Conservation (phyloP, 2,888 invertebrate species). For the Synanthedon myopaeformis region DNA sequence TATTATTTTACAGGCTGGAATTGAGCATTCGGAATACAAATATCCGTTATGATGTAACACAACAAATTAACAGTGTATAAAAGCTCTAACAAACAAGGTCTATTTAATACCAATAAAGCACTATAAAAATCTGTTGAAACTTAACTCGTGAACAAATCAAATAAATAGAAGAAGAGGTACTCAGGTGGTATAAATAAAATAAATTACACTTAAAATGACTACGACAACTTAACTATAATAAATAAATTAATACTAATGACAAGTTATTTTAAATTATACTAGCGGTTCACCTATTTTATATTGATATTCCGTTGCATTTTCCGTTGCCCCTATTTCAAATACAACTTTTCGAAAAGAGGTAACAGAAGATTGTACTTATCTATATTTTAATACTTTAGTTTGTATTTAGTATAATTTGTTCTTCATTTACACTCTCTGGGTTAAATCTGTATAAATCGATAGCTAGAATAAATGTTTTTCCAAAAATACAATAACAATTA, state of each 20-base stretch:
- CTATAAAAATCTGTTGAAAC: slow-evolving; percentile 12
- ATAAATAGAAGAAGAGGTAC: slow-evolving; percentile 54
- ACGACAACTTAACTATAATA: slow-evolving; percentile 57
- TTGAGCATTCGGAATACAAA: background rate
- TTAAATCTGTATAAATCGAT: too few species aligned
- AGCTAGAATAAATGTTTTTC: too few species aligned
- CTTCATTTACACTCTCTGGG: slow-evolving; percentile 4
- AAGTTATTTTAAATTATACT: slow-evolving; percentile 66
- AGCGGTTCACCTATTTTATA: slow-evolving; percentile 57
- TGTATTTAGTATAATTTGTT: slow-evolving; percentile 29
- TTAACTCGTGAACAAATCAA: slow-evolving; percentile 26
- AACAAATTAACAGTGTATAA: background rate
- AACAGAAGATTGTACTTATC: slow-evolving; percentile 65
- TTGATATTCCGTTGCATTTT: slow-evolving; percentile 52
- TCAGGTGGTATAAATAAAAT: slow-evolving; percentile 63
- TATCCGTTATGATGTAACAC: background rate
- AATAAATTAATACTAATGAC: slow-evolving; percentile 70
- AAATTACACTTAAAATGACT: slow-evolving; percentile 56
- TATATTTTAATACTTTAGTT: slow-evolving; percentile 50
- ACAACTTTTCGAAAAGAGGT: slow-evolving; percentile 50
- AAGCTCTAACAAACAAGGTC: background rate
- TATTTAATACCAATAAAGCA: slow-evolving; percentile 5
- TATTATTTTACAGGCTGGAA: slow-evolving; percentile 11
- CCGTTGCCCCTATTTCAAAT: slow-evolving; percentile 62
- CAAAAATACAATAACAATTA: too few species aligned